Base-by-base conservation (phyloP, 2,797 vertebrate genomes). In the Chloroceryle amazona region DNA sequence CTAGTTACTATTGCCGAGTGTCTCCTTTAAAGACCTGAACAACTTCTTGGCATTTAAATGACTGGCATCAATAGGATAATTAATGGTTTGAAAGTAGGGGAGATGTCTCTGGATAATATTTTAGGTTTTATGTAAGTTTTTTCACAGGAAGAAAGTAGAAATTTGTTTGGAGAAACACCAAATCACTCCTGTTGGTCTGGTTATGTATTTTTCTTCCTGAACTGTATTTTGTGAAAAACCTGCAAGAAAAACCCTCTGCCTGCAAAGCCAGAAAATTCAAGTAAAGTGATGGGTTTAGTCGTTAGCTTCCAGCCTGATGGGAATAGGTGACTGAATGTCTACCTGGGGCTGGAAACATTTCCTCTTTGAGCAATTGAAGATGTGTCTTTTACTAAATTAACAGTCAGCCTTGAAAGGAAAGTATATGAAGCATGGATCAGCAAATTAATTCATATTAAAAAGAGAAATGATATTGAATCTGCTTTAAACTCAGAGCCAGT, bases 401-500 rank as follows among this genome's bases (percentile, higher is more conserved):
- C 71, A 87, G 93, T 81, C 75, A 92, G 61, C 75, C 89, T 96
- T 93, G 86, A 91, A 81, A 89, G 49, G 57, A 91, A 94, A 86
- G 81, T 61, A 71, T 60, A 91, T 81, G 94, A 95, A 86, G 72
- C 75, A 72, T 78, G 54, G 46, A 65, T 68, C 68, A 86, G 89
- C 46, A 58, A 83, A 97, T 94, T 68, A 94, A 91, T 94, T 86
- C 46, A 78, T 75, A 92, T 92, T 93, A 88, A 79, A 85, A 88
- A 81, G 87, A 68, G 25, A 88, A 86, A 68, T 13, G 23, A 23
- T 46, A n/a, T 44, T 67, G 79, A 91, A 83, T 91, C 79, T 52
- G 21, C 66, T 90, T 91, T 78, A 79, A 88, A 91, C 29, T 86
- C 75, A 62, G 79, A 93, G 79, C 16, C 21, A 71, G 16, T 74